Conservation (phyloP, 1,140 invertebrate species). For the Drosophila chauvacae region DNA sequence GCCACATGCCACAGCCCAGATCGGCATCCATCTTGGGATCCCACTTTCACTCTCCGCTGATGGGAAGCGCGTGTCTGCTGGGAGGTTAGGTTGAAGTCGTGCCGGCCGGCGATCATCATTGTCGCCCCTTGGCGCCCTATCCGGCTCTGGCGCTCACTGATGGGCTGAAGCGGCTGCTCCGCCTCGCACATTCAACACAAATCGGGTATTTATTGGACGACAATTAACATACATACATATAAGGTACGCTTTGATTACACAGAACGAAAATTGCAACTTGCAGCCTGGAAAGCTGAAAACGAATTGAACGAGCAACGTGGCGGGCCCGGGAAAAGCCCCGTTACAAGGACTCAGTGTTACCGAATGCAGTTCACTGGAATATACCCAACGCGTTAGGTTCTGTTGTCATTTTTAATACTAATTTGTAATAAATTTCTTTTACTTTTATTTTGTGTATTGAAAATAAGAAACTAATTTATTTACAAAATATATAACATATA, state of each 20-base stretch:
- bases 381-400: background rate
- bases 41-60: background rate
- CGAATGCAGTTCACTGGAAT: background rate
- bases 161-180: slow-evolving; percentile 1
- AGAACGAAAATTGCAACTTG: slow-evolving; percentile 1
- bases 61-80: slow-evolving; percentile 21
- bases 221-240: slow-evolving; percentile 17
- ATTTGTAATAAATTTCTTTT: background rate
- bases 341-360: slow-evolving; percentile 1
- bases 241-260: background rate
- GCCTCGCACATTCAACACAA: slow-evolving; percentile 31
- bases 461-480: too few relatives aligned
- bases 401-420: background rate
- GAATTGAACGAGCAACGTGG: slow-evolving; percentile 34
- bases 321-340: slow-evolving; percentile 9
- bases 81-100: slow-evolving; percentile 36
- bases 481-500: too few relatives aligned
- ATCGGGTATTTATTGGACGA: background rate
- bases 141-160: background rate
- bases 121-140: background rate
- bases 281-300: slow-evolving; percentile 34
- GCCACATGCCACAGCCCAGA: slow-evolving; percentile 47
- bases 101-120: slow-evolving; percentile 1
- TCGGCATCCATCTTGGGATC: slow-evolving; percentile 14
- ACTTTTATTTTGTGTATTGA: too few relatives aligned